A percentile compares a stretch with the other conserved stretches of the same genome.
Conservation (phyloP, 2,797 vertebrate genomes). For the Paguma larvata region DNA sequence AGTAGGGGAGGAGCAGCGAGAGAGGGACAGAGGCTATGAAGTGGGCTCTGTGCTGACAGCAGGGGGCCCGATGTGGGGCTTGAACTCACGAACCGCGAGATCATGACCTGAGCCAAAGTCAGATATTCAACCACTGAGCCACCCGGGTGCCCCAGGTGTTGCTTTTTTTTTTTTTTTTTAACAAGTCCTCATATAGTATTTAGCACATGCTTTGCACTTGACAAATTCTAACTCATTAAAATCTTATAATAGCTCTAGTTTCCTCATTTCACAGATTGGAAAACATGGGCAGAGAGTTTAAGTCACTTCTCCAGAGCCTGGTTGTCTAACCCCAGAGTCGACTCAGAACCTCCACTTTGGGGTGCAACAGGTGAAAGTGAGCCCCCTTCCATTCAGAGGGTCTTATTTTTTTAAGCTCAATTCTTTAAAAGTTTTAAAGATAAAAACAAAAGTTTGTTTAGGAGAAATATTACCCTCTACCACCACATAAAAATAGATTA, state of each 20-base stretch:
- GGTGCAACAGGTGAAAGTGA: background rate
- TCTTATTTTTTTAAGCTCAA: background rate
- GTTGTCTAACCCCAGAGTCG: background rate
- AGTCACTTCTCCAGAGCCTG: background rate
- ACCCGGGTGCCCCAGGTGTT: too few relatives aligned
- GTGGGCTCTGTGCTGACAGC: too few relatives aligned
- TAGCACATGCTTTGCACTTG: background rate
- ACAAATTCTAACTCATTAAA: slow-evolving; percentile 30
- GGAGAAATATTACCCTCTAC: background rate
- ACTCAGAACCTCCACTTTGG: background rate
- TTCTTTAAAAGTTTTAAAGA: slow-evolving; percentile 30
- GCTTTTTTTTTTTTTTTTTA: background rate
- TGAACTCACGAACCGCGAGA: too few relatives aligned
- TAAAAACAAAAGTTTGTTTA: slow-evolving; percentile 15
- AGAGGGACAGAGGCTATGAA: too few relatives aligned
- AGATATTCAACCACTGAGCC: too few relatives aligned
- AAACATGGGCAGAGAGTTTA: background rate
- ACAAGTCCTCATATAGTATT: background rate
- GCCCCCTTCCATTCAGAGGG: background rate
- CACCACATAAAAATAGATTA: slow-evolving; percentile 44
- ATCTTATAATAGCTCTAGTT: background rate
- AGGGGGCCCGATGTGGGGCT: too few relatives aligned
- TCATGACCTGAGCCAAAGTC: too few relatives aligned
- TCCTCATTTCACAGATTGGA: background rate
- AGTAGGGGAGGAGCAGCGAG: too few relatives aligned